Base-by-base conservation (phyloP, 2,797 vertebrate genomes). In the Phoeniculus purpureus region DNA sequence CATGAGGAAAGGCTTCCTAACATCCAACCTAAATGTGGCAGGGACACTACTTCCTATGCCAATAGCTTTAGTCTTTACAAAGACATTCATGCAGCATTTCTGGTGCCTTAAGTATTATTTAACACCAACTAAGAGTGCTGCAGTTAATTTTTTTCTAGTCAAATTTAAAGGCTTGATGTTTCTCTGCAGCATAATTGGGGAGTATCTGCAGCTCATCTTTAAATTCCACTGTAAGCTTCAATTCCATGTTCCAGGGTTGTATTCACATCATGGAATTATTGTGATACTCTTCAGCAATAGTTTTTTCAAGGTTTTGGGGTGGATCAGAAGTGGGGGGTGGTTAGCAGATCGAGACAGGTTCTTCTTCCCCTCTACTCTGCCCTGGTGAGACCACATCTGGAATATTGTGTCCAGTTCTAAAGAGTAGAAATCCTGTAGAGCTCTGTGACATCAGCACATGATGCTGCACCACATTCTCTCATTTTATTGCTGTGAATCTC, bases 391-490 rank as follows among this genome's bases (percentile, higher is more conserved):
- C n/a, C n/a, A n/a, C n/a, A n/a, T n/a, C n/a, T n/a, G n/a, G n/a
- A n/a, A n/a, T n/a, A n/a, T n/a, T n/a, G n/a, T n/a, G n/a, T n/a
- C n/a, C n/a, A n/a, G n/a, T n/a, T n/a, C n/a, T 71, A 32, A 70
- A 34, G 23, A 50, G n/a, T 10, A 43, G 10, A 64, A 77, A 52
- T 9, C 29, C 43, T 40, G 14, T 40, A 37, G 21, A 72, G 26
- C 21, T 55, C 51, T 50, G 1, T 40, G 48, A 72, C 0, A 0
- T 68, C 48, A 32, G 13, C 27, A 47, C 6, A 18, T 2, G 1
- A 40, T 1, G 1, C 21, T 43, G 86, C 23, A 7, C 14, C 29
- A 37, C 0, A 0, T 43, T 83, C 54, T 50, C 47, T 85, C 18
- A 2, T 27, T 59, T 71, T 71, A 43, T 67, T 58, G 43, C 25